Evolutionary conservation across 2,797 vertebrate species (phyloP).

Genomic region (Channa striata): DNA sequence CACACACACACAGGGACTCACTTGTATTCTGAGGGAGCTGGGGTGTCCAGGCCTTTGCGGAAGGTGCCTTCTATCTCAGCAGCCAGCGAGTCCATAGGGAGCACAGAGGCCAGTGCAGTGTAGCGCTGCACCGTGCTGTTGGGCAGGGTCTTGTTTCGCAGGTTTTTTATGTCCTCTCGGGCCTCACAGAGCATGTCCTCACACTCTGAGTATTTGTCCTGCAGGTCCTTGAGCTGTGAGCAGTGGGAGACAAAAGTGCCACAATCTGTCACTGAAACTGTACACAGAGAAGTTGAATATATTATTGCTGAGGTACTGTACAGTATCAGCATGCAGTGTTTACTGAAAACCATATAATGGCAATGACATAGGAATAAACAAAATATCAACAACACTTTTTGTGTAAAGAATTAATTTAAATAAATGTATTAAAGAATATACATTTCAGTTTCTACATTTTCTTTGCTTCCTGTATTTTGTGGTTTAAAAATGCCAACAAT

Average conservation of each 20-base stretch:
- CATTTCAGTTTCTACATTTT: background rate
- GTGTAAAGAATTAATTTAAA: too few species aligned
- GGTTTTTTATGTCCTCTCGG: constrained; percentile 88
- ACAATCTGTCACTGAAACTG: constrained; percentile 14
- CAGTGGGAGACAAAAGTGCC: constrained; percentile 39
- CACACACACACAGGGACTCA: constrained; percentile 57
- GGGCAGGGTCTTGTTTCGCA: constrained; percentile 86
- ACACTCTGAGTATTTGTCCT: constrained; percentile 88
- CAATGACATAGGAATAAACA: background rate
- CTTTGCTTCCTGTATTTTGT: background rate
- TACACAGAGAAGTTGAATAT: background rate
- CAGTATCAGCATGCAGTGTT: background rate
- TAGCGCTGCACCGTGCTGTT: constrained; percentile 89
- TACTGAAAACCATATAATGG: background rate
- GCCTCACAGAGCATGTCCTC: constrained; percentile 89
- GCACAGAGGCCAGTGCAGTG: constrained; percentile 80
- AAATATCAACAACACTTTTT: background rate
- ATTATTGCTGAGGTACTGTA: background rate
- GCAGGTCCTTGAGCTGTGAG: constrained; percentile 87
- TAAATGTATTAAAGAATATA: too few species aligned
- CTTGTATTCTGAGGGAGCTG: constrained; percentile 88
- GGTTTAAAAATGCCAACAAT: background rate
- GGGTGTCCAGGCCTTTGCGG: constrained; percentile 87
- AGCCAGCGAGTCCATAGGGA: constrained; percentile 91
- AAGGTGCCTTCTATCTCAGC: constrained; percentile 92